phyloP scores from a whole-genome alignment of 2,888 invertebrate species.

The Octonoba sinensis region DNA sequence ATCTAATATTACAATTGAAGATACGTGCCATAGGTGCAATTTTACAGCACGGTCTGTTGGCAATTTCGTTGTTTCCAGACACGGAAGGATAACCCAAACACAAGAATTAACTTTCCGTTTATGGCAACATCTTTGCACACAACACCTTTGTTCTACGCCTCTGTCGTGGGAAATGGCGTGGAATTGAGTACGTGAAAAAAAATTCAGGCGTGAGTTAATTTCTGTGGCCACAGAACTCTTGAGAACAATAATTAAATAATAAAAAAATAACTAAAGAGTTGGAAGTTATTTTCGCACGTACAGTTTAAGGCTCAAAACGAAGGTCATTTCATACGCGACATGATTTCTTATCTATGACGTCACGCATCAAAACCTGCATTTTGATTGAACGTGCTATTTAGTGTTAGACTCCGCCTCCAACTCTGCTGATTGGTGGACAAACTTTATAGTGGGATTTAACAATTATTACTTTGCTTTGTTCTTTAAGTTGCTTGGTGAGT shows the following conservation, averaged over 20 bases:
- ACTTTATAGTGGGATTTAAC: slow-evolving; percentile 9
- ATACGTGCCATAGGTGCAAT: too few species aligned
- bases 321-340: slow-evolving; percentile 21
- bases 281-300: slow-evolving; percentile 6
- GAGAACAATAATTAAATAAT: neutral
- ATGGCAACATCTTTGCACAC: slow-evolving; percentile 9
- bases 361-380: neutral
- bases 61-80: too few species aligned
- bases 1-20: too few species aligned
- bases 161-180: slow-evolving; percentile 3
- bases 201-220: slow-evolving; percentile 1
- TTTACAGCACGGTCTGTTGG: too few species aligned
- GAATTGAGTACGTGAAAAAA: neutral
- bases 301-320: neutral
- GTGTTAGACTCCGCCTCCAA: neutral
- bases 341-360: slow-evolving; percentile 22
- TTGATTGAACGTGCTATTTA: slow-evolving; percentile 23
- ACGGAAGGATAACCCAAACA: slow-evolving; percentile 1
- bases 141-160: neutral
- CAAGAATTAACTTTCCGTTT: slow-evolving; percentile 14
- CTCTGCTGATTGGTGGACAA: slow-evolving; percentile 11
- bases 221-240: neutral
- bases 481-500: too few species aligned
- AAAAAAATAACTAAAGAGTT: slow-evolving; percentile 5
- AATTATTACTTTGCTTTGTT: slow-evolving; percentile 4